These are phyloP conservation scores for Hetaerina titia DNA, from an alignment of 2,888 invertebrate genomes.

Conservation along the genomic window DNA sequence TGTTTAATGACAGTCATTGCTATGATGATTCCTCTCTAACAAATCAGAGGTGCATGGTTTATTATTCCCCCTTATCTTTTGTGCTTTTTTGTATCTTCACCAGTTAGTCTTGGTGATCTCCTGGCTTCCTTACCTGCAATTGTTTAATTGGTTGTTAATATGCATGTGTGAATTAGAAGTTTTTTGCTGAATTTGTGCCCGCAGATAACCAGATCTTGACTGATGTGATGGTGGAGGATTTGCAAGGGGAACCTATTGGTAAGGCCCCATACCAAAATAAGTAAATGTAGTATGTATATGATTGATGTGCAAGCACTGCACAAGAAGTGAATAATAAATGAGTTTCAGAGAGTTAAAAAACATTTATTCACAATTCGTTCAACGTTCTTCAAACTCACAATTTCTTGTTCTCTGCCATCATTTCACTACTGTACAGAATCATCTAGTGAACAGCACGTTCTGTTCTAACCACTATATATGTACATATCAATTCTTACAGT, in stretches of 20 bases:
- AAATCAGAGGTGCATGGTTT: not conserved
- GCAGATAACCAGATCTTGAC: constrained; percentile 37
- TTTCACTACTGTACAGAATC: too few species aligned
- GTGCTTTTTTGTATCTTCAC: not conserved
- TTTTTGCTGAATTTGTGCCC: constrained; percentile 43
- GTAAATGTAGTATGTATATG: not conserved
- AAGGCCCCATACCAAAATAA: not conserved
- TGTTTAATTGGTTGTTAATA: constrained; percentile 9
- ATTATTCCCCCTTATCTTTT: not conserved
- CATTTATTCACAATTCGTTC: not conserved
- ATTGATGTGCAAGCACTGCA: not conserved
- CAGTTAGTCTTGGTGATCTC: not conserved
- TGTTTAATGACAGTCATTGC: not conserved
- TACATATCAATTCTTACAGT: too few species aligned
- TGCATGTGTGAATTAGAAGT: constrained; percentile 49
- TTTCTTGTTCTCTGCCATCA: too few species aligned
- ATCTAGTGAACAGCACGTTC: too few species aligned
- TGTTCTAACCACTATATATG: too few species aligned
- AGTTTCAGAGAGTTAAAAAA: not conserved
- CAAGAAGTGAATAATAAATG: not conserved
- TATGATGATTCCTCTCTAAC: not conserved
- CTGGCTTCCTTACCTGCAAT: not conserved
- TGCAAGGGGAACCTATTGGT: constrained; percentile 18
- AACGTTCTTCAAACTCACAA: too few species aligned
- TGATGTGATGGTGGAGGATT: not conserved